Conservation (phyloP, 2,797 vertebrate species). For the Microcaecilia unicolor region DNA sequence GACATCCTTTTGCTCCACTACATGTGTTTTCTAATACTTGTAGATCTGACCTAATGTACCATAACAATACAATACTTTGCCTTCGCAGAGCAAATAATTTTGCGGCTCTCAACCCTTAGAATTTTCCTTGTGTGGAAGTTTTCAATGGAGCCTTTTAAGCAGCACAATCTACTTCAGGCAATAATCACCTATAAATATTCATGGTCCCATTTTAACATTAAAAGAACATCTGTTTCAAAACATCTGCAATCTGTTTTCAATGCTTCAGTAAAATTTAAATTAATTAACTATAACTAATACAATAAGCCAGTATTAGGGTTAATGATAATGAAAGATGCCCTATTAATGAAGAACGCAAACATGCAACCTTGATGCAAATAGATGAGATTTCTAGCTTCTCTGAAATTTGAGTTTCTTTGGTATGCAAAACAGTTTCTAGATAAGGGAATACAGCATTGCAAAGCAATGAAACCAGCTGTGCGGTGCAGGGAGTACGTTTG, state of each 20-base stretch:
- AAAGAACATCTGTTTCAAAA: conserved; percentile 92
- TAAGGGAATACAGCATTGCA: too few species aligned
- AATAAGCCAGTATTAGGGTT: conserved; percentile 67
- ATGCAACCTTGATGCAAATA: neutral
- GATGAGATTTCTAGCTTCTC: conserved; percentile 16
- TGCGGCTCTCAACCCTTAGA: too few species aligned
- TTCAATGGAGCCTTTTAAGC: conserved; percentile 73
- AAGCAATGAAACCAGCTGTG: too few species aligned
- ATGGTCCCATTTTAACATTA: conserved; percentile 75
- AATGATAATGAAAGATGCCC: conserved; percentile 64
- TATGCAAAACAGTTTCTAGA: neutral
- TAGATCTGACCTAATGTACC: too few species aligned
- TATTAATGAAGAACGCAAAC: conserved; percentile 41
- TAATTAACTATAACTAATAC: conserved; percentile 68
- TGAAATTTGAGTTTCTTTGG: conserved; percentile 23
- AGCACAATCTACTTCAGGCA: conserved; percentile 63
- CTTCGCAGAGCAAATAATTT: too few species aligned
- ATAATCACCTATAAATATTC: conserved; percentile 88
- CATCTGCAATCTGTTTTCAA: conserved; percentile 89
- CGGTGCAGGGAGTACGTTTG: too few species aligned
- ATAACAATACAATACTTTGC: too few species aligned
- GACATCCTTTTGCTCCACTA: too few species aligned
- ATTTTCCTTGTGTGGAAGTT: too few species aligned
- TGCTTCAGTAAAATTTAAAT: conserved; percentile 63
- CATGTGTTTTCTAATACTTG: too few species aligned